Base-by-base conservation (phyloP, 2,888 invertebrate genomes). In the Philopedon plagiatum region DNA sequence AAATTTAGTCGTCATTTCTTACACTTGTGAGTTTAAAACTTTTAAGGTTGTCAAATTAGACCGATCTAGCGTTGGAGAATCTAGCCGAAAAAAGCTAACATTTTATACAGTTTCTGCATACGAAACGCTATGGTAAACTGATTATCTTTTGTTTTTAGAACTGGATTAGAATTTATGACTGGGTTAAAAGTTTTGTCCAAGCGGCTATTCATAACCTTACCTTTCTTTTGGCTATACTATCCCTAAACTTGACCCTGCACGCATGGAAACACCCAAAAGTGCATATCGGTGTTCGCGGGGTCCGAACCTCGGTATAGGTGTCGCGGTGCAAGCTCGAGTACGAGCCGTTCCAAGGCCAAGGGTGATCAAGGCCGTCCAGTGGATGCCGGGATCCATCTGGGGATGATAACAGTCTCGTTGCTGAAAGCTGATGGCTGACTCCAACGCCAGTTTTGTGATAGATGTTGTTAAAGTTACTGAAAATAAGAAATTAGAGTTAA, bases 351-450 rank as follows among this genome's bases (percentile, higher is more conserved):
- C 84, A 84, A 46, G 85, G 91, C 91, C 91, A 86, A 29, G 79
- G 78, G 65, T 80, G 81, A 60, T 83, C 83, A 88, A 90, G 75
- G 86, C 88, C 83, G 81, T 94, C 94, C 77, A 93, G 86, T 5
- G 63, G 73, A 56, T 74, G 73, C 71, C 93, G 88, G 44, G 93
- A 93, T 60, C 93, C 93, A 85, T 94, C 94, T 75, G 94, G 94
- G 60, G 94, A 94, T 75, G 94, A 92, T 77, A 95, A 89, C 69
- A 95, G 89, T 73, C 94, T 91, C 75, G 94, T 94, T 63, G 94
- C 94, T 76, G 94, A 94, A 81, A 95, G 87, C 86, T 95, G 94
- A 85, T 94, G 94, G 79, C 93, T 91, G 82, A 91, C 92, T 83
- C 49, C 74, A 86, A 93, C 92, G 83, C 51, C 73, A 1, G 69